Percentiles rank a stretch among this genome's conserved stretches.
Conservation (phyloP, 2,888 invertebrate genomes). For the Hirtodrosophila cameraria region DNA sequence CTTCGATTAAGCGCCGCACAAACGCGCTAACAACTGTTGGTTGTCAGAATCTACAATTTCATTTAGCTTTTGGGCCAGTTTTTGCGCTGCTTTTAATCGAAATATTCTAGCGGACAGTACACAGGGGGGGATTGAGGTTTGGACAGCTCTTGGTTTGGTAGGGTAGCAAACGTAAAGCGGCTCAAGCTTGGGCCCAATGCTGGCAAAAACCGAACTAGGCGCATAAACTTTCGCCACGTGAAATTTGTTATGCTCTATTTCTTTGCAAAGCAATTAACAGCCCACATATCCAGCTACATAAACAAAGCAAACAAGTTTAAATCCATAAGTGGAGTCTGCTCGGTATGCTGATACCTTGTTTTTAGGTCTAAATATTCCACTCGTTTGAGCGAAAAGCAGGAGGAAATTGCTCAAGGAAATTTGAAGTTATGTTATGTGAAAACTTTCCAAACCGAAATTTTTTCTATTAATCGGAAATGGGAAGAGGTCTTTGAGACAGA, state of each 20-base stretch:
- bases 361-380: no score
- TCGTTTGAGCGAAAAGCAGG: no score
- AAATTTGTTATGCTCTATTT: slow-evolving; percentile 78
- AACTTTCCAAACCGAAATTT: no score
- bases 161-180: slow-evolving; percentile 22
- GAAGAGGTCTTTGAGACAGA: no score
- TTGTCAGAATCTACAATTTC: slow-evolving; percentile 36
- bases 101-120: slow-evolving; percentile 11
- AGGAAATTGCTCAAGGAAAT: no score
- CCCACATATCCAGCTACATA: slow-evolving; percentile 49
- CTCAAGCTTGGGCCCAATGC: slow-evolving; percentile 18
- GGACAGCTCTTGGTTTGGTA: slow-evolving; percentile 7
- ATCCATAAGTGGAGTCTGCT: no score
- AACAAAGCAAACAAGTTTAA: slow-evolving; percentile 20
- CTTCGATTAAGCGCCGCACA: slow-evolving; percentile 66
- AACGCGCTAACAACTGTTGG: slow-evolving; percentile 47
- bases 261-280: slow-evolving; percentile 75
- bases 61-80: slow-evolving; percentile 37
- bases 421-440: no score
- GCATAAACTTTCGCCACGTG: slow-evolving; percentile 67
- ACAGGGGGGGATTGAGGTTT: neutral
- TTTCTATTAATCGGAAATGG: no score
- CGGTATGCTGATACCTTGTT: no score
- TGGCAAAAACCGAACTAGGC: slow-evolving; percentile 32
- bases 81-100: slow-evolving; percentile 30